Conservation (phyloP, 2,113 vertebrate genomes). For the Apodemus sylvaticus region DNA sequence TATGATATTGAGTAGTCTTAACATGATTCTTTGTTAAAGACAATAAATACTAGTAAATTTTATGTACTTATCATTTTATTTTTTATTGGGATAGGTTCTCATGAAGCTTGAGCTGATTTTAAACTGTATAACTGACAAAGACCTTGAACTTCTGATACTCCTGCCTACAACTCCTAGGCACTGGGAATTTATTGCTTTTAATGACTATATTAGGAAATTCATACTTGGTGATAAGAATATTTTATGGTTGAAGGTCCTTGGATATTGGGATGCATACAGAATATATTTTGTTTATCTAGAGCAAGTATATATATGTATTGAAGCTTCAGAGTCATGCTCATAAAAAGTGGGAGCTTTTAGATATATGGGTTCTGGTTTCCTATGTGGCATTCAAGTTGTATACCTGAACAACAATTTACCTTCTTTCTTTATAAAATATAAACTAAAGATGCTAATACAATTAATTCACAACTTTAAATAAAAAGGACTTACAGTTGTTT, state of each 20-base stretch:
- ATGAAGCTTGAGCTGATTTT: neutral
- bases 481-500: neutral
- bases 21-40: conserved; percentile 53
- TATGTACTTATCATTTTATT: neutral
- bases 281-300: conserved; percentile 19
- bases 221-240: conserved; percentile 11
- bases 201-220: neutral
- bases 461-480: neutral
- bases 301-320: neutral
- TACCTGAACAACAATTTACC: neutral
- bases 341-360: neutral
- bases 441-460: neutral
- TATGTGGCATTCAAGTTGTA: neutral
- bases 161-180: neutral
- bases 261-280: conserved; percentile 27
- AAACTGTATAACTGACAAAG: neutral
- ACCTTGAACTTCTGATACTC: neutral
- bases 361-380: neutral
- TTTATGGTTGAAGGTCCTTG: conserved; percentile 22
- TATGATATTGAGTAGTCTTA: conserved; percentile 34
- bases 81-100: neutral
- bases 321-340: neutral
- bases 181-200: neutral
- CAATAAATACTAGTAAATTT: conserved; percentile 24
- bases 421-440: conserved; percentile 35